Conservation (phyloP, 1,140 invertebrate species). For the Chymomyza costata region DNA sequence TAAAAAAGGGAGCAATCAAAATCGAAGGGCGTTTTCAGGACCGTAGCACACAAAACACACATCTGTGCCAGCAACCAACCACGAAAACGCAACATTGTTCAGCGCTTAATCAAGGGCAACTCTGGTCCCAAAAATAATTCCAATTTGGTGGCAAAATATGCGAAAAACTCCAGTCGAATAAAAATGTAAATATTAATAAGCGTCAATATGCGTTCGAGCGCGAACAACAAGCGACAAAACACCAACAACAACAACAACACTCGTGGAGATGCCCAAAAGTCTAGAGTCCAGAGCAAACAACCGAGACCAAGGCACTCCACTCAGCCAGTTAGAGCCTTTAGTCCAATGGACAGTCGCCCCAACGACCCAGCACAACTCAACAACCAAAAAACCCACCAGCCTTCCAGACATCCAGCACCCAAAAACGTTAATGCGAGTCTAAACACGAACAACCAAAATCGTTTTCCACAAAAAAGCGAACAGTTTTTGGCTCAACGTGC, state of each 20-base stretch:
- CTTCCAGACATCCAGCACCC: not conserved
- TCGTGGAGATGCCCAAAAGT: no score
- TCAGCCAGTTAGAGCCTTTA: not conserved
- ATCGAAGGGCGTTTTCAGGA: constrained; percentile 16
- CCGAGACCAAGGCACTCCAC: not conserved
- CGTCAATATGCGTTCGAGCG: constrained; percentile 64
- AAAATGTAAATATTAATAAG: constrained; percentile 75
- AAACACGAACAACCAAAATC: constrained; percentile 60
- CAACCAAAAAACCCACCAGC: constrained; percentile 1
- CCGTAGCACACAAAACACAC: not conserved
- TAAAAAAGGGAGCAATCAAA: constrained; percentile 66
- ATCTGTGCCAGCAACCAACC: not conserved
- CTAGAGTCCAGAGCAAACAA: constrained; percentile 45
- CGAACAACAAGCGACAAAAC: not conserved
- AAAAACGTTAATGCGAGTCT: constrained; percentile 62
- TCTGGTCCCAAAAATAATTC: constrained; percentile 35
- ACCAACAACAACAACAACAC: not conserved
- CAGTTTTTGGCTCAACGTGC: constrained; percentile 2
- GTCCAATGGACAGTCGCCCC: constrained; percentile 28
- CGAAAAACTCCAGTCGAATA: constrained; percentile 50
- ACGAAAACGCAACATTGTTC: constrained; percentile 29
- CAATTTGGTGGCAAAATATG: constrained; percentile 8
- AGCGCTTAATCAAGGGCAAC: constrained; percentile 58
- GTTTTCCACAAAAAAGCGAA: constrained; percentile 46
- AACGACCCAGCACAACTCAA: constrained; percentile 2